Conservation (phyloP, 2,797 vertebrate genomes). For the Cyclura pinguis region DNA sequence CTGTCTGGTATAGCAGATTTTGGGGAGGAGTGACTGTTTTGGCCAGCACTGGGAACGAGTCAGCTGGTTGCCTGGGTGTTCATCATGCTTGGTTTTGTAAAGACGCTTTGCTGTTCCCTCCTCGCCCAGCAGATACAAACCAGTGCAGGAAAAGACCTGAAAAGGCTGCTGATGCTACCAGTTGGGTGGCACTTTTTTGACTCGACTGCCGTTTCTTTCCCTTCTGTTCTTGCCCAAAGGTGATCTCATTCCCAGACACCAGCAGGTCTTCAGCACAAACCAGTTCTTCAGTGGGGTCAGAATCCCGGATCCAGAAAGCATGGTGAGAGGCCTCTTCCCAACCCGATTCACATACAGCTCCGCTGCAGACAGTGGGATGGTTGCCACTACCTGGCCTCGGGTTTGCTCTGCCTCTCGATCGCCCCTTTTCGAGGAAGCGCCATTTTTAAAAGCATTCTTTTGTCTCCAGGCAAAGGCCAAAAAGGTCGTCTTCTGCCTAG, state of each 20-base stretch:
- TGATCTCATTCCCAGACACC: conserved; percentile 94
- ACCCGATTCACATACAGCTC: too few species aligned
- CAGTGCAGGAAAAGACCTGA: not conserved
- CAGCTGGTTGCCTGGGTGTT: not conserved
- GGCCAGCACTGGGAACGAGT: not conserved
- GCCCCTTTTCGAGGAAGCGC: too few species aligned
- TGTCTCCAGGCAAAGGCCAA: not conserved
- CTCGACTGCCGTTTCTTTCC: not conserved
- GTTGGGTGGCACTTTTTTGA: not conserved
- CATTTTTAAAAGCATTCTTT: not conserved
- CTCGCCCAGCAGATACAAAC: not conserved
- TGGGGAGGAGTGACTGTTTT: not conserved
- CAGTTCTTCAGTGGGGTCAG: conserved; percentile 96
- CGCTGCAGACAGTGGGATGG: not conserved
- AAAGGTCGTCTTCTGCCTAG: not conserved
- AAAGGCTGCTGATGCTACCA: not conserved
- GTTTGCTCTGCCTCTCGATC: not conserved
- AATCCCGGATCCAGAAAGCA: conserved; percentile 91
- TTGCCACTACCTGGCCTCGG: fast-evolving
- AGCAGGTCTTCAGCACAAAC: conserved; percentile 95
- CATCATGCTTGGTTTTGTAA: not conserved
- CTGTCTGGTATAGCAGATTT: not conserved
- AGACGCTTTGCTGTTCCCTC: not conserved
- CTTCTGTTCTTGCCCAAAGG: conserved; percentile 78
- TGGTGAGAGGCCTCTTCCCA: conserved; percentile 81